Conservation (phyloP, 2,113 vertebrate genomes). For the Nematolebias whitei region DNA sequence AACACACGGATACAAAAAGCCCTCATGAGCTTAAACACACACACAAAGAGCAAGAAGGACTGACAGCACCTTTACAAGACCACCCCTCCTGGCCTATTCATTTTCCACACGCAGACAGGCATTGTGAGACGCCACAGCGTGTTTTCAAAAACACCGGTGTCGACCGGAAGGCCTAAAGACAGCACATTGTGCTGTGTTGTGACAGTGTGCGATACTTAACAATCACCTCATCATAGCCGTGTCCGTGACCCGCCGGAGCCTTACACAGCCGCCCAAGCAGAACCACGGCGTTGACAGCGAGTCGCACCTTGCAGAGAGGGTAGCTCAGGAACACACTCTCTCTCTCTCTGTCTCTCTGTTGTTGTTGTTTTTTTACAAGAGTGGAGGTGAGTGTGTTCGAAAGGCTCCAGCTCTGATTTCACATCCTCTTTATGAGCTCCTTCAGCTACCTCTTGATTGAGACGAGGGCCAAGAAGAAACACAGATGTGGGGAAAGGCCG, state of each 20-base stretch:
- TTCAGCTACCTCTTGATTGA: neutral
- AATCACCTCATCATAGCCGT: slow-evolving; percentile 79
- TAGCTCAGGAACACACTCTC: slow-evolving; percentile 29
- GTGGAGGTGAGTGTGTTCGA: slow-evolving; percentile 31
- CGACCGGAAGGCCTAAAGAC: slow-evolving; percentile 77
- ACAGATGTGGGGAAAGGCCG: neutral
- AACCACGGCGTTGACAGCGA: slow-evolving; percentile 75
- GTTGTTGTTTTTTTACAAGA: slow-evolving; percentile 28
- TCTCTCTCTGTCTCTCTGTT: slow-evolving; percentile 40
- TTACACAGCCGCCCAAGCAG: slow-evolving; percentile 72
- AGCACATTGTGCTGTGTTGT: slow-evolving; percentile 72
- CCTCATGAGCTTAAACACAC: slow-evolving; percentile 19
- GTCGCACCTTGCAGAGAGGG: slow-evolving; percentile 60
- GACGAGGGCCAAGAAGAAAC: neutral
- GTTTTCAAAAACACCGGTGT: slow-evolving; percentile 70
- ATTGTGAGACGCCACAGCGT: slow-evolving; percentile 69
- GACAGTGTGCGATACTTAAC: slow-evolving; percentile 77
- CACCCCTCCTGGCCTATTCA: slow-evolving; percentile 63
- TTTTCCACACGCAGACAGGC: slow-evolving; percentile 60
- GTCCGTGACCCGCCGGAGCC: slow-evolving; percentile 69
- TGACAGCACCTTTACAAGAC: slow-evolving; percentile 64
- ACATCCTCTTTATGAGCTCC: slow-evolving; percentile 7
- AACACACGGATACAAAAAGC: slow-evolving; percentile 35
- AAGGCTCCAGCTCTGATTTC: slow-evolving; percentile 29
- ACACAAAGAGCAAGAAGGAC: slow-evolving; percentile 25